phyloP scores from a whole-genome alignment of 2,888 invertebrate species.

The Galeopsomyia nigrocyanea region DNA sequence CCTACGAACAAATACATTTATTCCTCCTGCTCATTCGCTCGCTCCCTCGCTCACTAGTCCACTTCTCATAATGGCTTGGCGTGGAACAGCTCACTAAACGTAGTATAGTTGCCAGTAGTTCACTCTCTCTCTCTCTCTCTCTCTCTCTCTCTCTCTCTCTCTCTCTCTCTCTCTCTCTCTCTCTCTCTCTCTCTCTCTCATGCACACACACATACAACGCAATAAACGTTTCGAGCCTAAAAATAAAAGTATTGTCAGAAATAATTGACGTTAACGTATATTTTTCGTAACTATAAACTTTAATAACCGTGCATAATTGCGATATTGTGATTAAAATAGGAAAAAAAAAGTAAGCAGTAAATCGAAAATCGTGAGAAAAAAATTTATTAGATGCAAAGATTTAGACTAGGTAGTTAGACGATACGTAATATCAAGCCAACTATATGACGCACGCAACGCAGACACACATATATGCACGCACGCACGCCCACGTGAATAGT shows the following conservation, averaged over 20 bases:
- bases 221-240: conserved; percentile 21
- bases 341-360: conserved; percentile 1
- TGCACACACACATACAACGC: conserved; percentile 8
- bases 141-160: conserved; percentile 6
- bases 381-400: conserved; percentile 28
- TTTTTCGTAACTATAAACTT: no score
- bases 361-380: background rate
- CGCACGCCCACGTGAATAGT: no score
- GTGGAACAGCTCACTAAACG: conserved; percentile 50
- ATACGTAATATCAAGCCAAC: conserved; percentile 9
- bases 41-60: conserved; percentile 21
- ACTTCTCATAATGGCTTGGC: background rate
- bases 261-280: background rate
- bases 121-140: conserved; percentile 24
- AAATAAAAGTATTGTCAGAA: conserved; percentile 11
- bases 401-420: conserved; percentile 40
- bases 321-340: conserved; percentile 33
- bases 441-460: no score
- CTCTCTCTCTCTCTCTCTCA: conserved; percentile 46
- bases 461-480: no score
- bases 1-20: conserved; percentile 39
- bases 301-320: conserved; percentile 38
- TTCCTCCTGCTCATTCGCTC: conserved; percentile 33
- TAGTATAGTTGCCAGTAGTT: no score
- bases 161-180: background rate